Conservation (phyloP, 2,888 invertebrate genomes). For the Ornithoptera priamus region DNA sequence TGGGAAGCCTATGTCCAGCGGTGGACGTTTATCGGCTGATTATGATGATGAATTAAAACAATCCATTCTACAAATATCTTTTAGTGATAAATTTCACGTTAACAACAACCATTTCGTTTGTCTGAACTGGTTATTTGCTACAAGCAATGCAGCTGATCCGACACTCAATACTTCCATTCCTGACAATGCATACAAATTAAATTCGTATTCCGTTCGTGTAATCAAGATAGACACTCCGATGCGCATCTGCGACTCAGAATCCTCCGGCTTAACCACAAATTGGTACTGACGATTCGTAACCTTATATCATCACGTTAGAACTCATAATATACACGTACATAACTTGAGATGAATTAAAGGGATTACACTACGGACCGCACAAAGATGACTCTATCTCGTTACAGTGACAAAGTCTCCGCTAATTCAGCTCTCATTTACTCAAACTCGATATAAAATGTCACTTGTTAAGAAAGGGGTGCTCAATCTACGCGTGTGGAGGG, state of each 20-base stretch:
- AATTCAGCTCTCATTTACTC: conserved; percentile 46
- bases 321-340: conserved; percentile 7
- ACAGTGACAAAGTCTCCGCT: conserved; percentile 41
- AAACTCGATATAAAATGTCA: conserved; percentile 34
- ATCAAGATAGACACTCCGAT: conserved; percentile 69
- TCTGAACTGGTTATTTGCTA: conserved; percentile 59
- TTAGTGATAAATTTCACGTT: no score
- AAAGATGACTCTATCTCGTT: conserved; percentile 38
- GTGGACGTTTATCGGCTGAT: no score
- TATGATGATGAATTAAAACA: no score
- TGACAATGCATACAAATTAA: conserved; percentile 55
- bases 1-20: no score
- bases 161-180: conserved; percentile 41
- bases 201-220: conserved; percentile 67
- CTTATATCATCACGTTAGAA: conserved; percentile 37
- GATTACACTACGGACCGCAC: conserved; percentile 50
- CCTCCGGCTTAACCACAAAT: conserved; percentile 35
- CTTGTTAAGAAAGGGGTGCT: conserved; percentile 55
- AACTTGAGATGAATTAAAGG: conserved; percentile 44
- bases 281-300: conserved; percentile 37
- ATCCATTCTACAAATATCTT: no score
- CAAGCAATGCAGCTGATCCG: conserved; percentile 57
- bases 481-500: conserved; percentile 47
- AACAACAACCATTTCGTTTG: conserved; percentile 24
- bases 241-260: conserved; percentile 64